These are phyloP conservation scores for Torymus aiolomorphi DNA, from an alignment of 2,888 invertebrate genomes.

Conservation along the genomic window DNA sequence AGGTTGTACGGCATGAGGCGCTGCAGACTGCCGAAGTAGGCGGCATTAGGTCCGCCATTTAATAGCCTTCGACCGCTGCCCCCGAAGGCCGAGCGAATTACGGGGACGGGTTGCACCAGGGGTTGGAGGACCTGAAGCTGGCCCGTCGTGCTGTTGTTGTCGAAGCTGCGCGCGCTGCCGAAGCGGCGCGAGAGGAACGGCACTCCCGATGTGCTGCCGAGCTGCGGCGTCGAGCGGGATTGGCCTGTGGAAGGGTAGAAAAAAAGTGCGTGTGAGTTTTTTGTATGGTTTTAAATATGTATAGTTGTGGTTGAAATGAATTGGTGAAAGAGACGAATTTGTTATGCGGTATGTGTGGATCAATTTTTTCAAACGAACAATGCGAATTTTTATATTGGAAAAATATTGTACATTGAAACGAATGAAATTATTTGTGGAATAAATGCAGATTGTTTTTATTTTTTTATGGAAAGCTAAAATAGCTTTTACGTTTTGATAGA, in stretches of 20 bases:
- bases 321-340: too few species aligned
- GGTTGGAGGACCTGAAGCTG: not conserved
- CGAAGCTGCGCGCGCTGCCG: conserved; percentile 88
- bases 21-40: conserved; percentile 91
- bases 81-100: conserved; percentile 76
- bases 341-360: too few species aligned
- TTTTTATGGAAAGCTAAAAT: too few species aligned
- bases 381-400: too few species aligned
- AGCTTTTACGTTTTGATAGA: too few species aligned
- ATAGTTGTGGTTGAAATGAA: too few species aligned
- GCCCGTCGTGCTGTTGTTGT: conserved; percentile 66
- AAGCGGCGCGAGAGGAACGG: conserved; percentile 83
- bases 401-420: too few species aligned
- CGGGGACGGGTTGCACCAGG: conserved; percentile 42
- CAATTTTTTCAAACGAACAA: too few species aligned
- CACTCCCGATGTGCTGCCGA: conserved; percentile 65
- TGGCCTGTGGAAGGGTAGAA: conserved; percentile 71
- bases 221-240: conserved; percentile 76
- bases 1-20: conserved; percentile 89
- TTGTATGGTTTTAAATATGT: not conserved
- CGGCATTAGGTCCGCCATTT: conserved; percentile 88
- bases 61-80: conserved; percentile 80
- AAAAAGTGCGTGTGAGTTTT: not conserved
- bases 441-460: too few species aligned
- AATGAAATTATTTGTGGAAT: too few species aligned